Evolutionary conservation across 2,888 invertebrate genomes (phyloP), one percentile per base, ranked within the genome.

Genomic region (Eudemis profundana): DNA sequence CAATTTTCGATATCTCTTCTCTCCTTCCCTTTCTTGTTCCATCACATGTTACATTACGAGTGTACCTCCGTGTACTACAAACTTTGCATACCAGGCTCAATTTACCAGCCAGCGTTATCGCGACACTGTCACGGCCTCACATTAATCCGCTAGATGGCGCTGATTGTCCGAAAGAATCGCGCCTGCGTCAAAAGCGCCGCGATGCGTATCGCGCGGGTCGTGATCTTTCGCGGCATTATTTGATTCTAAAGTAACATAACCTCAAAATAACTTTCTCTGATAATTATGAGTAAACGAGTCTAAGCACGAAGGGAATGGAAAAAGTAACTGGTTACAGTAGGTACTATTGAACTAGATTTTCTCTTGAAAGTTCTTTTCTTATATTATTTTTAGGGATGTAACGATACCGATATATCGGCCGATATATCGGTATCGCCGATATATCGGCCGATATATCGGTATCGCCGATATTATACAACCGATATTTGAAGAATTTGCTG

Each of bases 161-260:
- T 64, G 42, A 78, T 78, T 74, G 67, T 68, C 61, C 67, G 72
- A 73, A 76, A 74, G 77, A 77, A 75, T 75, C 74, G 72, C 74
- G 72, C 63, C 61, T 66, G 57, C 60, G 69, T 75, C 75, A 78
- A 78, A 78, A 72, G 69, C 51, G 68, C 78, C 76, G 76, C 73
- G 60, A 78, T 77, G 68, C 69, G 66, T 72, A 77, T 78, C 78
- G 60, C 57, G 68, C 38, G 12, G 12, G 36, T 51, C 29, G 59
- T 65, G 60, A 60, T 65, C 64, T 65, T 65, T 59, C 59, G 65
- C 65, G 65, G 65, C 60, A 50, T 51, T 64, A 51, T 65, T 59
- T 50, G 51, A 57, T 50, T 47, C 21, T 17, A 59, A 49, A 57
- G 50, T 44, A 64, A 57, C 50, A 50, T 63, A 63, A 61, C 61